Percentiles rank a stretch among this genome's conserved stretches.
Conservation (phyloP, 2,113 vertebrate genomes). For the Neolamprologus brichardi region DNA sequence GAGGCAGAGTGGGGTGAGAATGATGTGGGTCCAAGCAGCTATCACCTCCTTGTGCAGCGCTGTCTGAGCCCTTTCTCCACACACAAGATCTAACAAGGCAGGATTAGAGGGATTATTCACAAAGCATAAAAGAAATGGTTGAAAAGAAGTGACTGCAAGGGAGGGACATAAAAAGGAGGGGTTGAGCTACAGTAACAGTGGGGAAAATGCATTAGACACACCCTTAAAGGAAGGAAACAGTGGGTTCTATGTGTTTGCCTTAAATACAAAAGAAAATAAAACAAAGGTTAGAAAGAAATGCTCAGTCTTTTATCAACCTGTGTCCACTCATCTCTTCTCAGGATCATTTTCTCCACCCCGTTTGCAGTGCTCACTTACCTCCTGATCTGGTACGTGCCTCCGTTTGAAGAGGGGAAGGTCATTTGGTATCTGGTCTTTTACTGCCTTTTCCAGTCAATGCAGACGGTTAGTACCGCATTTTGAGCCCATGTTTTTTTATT, state of each 20-base stretch:
- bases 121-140: background rate
- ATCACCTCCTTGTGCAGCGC: background rate
- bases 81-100: background rate
- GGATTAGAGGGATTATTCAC: slow-evolving; percentile 50
- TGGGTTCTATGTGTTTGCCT: background rate
- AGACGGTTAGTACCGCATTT: slow-evolving; percentile 78
- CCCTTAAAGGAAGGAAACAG: background rate
- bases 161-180: background rate
- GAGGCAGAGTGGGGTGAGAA: background rate
- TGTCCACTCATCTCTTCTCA: slow-evolving; percentile 31
- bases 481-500: background rate
- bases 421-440: slow-evolving; percentile 93
- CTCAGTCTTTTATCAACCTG: background rate
- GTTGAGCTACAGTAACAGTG: background rate
- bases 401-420: slow-evolving; percentile 76
- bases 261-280: background rate
- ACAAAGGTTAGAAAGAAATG: background rate
- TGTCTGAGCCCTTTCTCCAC: slow-evolving; percentile 6
- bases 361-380: slow-evolving; percentile 85
- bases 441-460: slow-evolving; percentile 91
- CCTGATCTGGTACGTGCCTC: slow-evolving; percentile 90
- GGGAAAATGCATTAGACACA: background rate
- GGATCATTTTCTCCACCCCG: slow-evolving; percentile 88
- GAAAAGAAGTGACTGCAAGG: background rate
- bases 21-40: background rate